Evolutionary conservation across 2,113 vertebrate genomes (phyloP), one percentile per base, ranked within the genome.

Genomic region (Chauna torquata): DNA sequence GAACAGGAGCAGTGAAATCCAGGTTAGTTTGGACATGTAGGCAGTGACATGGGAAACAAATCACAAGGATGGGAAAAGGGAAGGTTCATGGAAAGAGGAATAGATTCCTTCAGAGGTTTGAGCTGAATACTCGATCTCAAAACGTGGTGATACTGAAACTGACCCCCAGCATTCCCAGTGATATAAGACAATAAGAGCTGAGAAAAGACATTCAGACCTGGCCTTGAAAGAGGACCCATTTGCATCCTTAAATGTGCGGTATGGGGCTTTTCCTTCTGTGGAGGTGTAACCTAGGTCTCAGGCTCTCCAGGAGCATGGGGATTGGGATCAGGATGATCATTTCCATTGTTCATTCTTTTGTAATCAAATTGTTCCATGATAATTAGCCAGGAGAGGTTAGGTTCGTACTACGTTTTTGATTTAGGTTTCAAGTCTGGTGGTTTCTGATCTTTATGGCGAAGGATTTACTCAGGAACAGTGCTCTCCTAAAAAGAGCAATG

Each of bases 401-500:
- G 11, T 52, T 81, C 61, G 27, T 27, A 36, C 7, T 17, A 36
- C 19, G 15, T 8, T 65, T 64, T 32, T 20, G 20, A 58, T 20
- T 19, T 3, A 3, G 13, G 1, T 14, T 45, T 23, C 38, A 70
- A 77, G 44, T 6, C 3, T 7, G 22, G 2, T 6, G 2, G 17
- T 64, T 70, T 55, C 8, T 38, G 2, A 55, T 71, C 6, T 30
- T 84, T 40, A n/a, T 1, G 9, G 54, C 30, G 8, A 16, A 22
- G 10, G 55, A 55, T 28, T n/a, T 34, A 38, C 4, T 23, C 5
- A 1, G 3, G 12, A 54, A 59, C 0, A 6, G 44, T 1, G 6
- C 0, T 3, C 38, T n/a, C 64, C 14, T 13, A 44, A 23, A 2
- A 38, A 19, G 0, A 10, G 28, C 23, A 9, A 11, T 3, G 23